Base-by-base conservation (phyloP, 1,140 invertebrate species). In the Latrodectus geometricus region DNA sequence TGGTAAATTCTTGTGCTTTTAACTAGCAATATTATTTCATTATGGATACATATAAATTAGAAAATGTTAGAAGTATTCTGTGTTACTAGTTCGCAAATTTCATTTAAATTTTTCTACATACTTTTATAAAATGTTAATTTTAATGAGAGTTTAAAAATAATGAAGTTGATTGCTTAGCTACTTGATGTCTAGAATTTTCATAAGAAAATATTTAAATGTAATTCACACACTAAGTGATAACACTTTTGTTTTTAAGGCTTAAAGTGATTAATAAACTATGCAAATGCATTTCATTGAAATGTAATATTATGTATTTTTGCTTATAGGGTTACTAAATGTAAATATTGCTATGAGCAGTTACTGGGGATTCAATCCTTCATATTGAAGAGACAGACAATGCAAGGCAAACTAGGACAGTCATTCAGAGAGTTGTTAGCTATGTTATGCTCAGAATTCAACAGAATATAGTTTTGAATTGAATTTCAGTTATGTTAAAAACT, bases 291-390 rank as follows among this genome's bases (percentile, higher is more conserved):
- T 23, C 8, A 48, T 72, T 75, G 52, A 74, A 74, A 74, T 74
- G 8, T 74, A 35, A 35, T 35, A 61, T 49, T 9, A 17, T 15
- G 8, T 76, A 20, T 73, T 74, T 74, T 15, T 54, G 0, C 9
- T 89, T 90, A 7, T 90, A 95, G 94, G 90, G 94, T 95, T 88
- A 93, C 93, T 89, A 95, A 95, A 89, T 95, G 95, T 90, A 92
- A 94, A 82, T 93, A 93, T 73, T 95, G 94, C 90, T 95, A 95
- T 90, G 93, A 94, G 88, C 93, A 93, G 87, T 91, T 95, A 72
- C 92, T 94, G 87, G 92, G 93, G 48, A 94, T 95, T 73, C 91
- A 94, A 88, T 91, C 93, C 11, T 92, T 94, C 88, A 90, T 95
- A 61, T 90, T 94, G 56, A 94, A 95, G 89, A 92, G 94, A 83